phyloP scores from a whole-genome alignment of 2,113 vertebrate species.

The Gnathonemus longibarbis region DNA sequence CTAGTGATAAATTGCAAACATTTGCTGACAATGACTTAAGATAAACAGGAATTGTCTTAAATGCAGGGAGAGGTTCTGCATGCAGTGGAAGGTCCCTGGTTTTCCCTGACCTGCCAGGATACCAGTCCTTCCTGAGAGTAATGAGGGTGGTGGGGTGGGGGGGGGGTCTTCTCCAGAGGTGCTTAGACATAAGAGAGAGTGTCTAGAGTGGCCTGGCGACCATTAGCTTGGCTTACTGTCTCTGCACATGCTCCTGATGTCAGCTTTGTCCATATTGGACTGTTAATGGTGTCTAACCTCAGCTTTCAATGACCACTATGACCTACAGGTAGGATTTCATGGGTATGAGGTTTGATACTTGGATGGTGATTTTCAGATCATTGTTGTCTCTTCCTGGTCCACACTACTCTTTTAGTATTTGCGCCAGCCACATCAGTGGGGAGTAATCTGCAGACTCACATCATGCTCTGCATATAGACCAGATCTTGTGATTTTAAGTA shows the following conservation, averaged over 20 bases:
- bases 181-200: neutral
- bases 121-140: neutral
- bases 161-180: neutral
- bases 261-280: neutral
- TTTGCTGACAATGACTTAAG: neutral
- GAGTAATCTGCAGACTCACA: no score
- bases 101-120: neutral
- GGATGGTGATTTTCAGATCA: neutral
- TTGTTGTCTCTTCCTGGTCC: no score
- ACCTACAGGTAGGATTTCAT: neutral
- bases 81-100: neutral
- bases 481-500: neutral
- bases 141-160: neutral
- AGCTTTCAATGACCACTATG: neutral
- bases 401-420: no score
- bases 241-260: neutral
- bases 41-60: neutral
- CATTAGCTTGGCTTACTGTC: neutral
- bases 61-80: neutral
- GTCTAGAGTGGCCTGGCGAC: neutral
- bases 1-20: neutral
- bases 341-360: neutral
- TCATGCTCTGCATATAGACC: neutral
- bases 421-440: no score
- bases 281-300: neutral